Conservation (phyloP, 1,140 invertebrate genomes). For the Piezodorus guildinii region DNA sequence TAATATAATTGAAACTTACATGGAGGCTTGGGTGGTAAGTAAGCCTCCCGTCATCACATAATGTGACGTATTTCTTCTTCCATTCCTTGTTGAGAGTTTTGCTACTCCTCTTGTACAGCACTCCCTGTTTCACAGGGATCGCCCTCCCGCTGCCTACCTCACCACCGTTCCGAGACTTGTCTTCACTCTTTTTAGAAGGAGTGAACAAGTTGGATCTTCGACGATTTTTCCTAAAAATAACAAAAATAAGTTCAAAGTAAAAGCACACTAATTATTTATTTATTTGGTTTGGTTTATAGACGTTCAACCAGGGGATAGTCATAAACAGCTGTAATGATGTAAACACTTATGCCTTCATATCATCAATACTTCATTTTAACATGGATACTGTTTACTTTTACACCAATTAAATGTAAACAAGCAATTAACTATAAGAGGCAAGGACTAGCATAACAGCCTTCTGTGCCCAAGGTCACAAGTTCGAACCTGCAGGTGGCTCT, state of each 20-base stretch:
- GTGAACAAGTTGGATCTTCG: slow-evolving; percentile 90
- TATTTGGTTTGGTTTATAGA: too few relatives aligned
- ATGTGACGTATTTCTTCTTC: slow-evolving; percentile 98
- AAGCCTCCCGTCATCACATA: slow-evolving; percentile 84
- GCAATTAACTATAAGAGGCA: too few relatives aligned
- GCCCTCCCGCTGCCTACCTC: slow-evolving; percentile 87
- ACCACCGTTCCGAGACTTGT: slow-evolving; percentile 61
- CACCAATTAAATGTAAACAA: too few relatives aligned
- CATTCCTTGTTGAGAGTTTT: slow-evolving; percentile 94
- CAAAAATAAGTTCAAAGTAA: slow-evolving; percentile 8
- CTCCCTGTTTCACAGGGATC: slow-evolving; percentile 94
- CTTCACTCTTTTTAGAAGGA: slow-evolving; percentile 78
- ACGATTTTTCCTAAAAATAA: slow-evolving; percentile 60
- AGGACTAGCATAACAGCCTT: too few relatives aligned
- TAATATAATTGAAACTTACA: slow-evolving; percentile 44
- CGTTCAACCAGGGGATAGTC: too few relatives aligned
- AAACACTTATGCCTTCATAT: too few relatives aligned
- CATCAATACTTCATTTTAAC: too few relatives aligned
- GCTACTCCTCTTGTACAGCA: slow-evolving; percentile 90
- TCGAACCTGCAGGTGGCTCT: too few relatives aligned
- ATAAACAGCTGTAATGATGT: too few relatives aligned
- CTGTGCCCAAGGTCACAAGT: too few relatives aligned
- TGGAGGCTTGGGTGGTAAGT: slow-evolving; percentile 94
- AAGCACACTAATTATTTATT: background rate
- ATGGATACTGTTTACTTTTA: too few relatives aligned